phyloP scores from a whole-genome alignment of 2,888 invertebrate species.

The Tachina grossa region DNA sequence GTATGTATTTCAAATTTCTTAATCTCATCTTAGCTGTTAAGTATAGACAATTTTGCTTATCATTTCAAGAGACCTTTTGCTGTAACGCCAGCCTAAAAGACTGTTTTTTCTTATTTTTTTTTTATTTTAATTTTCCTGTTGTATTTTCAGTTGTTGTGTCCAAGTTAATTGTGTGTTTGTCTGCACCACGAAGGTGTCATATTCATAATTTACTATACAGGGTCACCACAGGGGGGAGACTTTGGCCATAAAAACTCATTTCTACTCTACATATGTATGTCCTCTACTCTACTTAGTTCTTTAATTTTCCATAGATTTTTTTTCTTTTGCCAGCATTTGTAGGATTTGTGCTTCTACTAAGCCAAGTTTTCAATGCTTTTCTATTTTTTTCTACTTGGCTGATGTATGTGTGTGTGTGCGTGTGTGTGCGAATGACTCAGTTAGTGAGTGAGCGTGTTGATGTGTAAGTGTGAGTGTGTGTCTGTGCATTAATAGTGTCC shows the following conservation, averaged over 20 bases:
- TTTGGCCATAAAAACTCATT: conserved; percentile 60
- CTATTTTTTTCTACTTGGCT: not conserved
- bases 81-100: conserved; percentile 9
- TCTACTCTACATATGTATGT: conserved; percentile 69
- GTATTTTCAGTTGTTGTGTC: conserved; percentile 67
- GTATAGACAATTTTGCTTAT: not conserved
- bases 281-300: conserved; percentile 48
- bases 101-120: conserved; percentile 22
- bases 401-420: conserved; percentile 1
- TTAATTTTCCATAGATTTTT: not conserved
- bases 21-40: no score
- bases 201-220: conserved; percentile 81
- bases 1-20: no score
- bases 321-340: conserved; percentile 2
- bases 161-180: conserved; percentile 73
- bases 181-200: conserved; percentile 79
- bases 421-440: conserved; percentile 18
- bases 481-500: conserved; percentile 58
- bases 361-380: conserved; percentile 12
- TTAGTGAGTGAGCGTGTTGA: conserved; percentile 18
- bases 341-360: conserved; percentile 20
- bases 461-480: conserved; percentile 33
- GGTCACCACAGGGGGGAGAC: conserved; percentile 78
- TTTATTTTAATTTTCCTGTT: conserved; percentile 31
- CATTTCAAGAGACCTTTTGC: not conserved